Evolutionary conservation across 2,797 vertebrate species (phyloP), one percentile per base, ranked within the genome.

Genomic region (Podarcis lilfordi): DNA sequence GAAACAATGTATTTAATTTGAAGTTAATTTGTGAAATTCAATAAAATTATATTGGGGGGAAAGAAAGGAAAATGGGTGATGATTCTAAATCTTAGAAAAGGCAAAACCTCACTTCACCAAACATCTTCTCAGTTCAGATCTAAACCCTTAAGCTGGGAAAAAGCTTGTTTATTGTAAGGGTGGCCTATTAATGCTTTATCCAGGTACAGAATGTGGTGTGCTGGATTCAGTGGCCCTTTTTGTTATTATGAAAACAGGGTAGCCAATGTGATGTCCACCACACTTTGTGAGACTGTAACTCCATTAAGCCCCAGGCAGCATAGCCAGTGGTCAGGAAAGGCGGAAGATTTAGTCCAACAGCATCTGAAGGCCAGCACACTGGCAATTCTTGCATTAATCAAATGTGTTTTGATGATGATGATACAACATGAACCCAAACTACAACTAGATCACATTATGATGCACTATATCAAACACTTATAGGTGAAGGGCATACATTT

Each of bases 381-480:
- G 61, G 61, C 19, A 23, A 64, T 23, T 64, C 21, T 23, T 64
- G 61, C 61, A 64, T 64, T 23, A 64, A 64, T 19, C 17, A 64
- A 64, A 64, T 74, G 27, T 50, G 3, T 35, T 69, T 19, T 29
- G 50, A 50, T 50, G 11, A 55, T 21, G 66, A 45, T 66, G n/a
- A 74, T 74, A 64, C 32, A 72, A 32, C 1, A 55, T 69, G 40
- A n/a, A 37, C 43, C 80, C 69, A 71, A 59, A 43, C 59, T n/a
- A 59, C 71, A 29, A 71, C 40, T 25, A 59, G 32, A 27, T 4
- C 43, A 83, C n/a, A 72, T 71, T 2, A 21, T 80, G 2, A 3
- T 25, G 82, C 29, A 13, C 27, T 59, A 0, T 27, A 80, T 0
- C 78, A 37, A 72, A 5, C 17, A 13, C 2, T 5, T 0, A 0